These are phyloP conservation scores for Thereva nobilitata DNA, from an alignment of 2,888 invertebrate species.

Conservation along the genomic window DNA sequence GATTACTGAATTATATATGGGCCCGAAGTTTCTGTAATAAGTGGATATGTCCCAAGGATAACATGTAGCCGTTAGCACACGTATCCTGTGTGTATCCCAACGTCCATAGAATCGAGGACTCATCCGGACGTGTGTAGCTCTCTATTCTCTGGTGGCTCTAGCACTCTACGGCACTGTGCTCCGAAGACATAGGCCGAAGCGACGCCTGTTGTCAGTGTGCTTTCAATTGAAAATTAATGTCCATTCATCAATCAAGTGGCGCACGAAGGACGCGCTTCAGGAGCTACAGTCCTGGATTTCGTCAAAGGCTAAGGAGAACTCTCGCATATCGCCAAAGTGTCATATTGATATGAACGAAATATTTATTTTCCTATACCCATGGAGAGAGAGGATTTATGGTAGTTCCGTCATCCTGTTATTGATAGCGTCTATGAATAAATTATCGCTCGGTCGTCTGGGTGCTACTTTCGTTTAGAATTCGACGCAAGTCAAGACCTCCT, in stretches of 20 bases:
- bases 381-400: slow-evolving; percentile 7
- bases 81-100: no score
- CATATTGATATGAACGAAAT: slow-evolving; percentile 26
- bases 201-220: slow-evolving; percentile 37
- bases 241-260: slow-evolving; percentile 40
- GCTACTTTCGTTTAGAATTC: no score
- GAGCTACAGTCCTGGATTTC: neutral
- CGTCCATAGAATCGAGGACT: no score
- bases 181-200: slow-evolving; percentile 13
- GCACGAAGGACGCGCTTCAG: slow-evolving; percentile 22
- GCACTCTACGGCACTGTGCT: no score
- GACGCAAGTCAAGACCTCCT: no score
- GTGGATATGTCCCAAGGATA: neutral
- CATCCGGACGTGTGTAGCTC: no score
- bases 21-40: slow-evolving; percentile 1
- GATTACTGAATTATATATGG: slow-evolving; percentile 18
- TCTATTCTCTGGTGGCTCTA: no score
- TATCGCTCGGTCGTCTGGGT: neutral
- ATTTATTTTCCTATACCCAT: slow-evolving; percentile 18
- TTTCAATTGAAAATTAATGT: slow-evolving; percentile 42
- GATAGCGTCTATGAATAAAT: slow-evolving; percentile 20
- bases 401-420: slow-evolving; percentile 6
- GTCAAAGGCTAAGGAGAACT: slow-evolving; percentile 16
- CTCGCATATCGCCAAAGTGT: slow-evolving; percentile 27
- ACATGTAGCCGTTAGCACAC: no score